Percentiles rank a stretch among this genome's conserved stretches.
These are phyloP conservation scores for Chrysolina oricalcia DNA, from an alignment of 2,888 invertebrate species.

Conservation along the genomic window DNA sequence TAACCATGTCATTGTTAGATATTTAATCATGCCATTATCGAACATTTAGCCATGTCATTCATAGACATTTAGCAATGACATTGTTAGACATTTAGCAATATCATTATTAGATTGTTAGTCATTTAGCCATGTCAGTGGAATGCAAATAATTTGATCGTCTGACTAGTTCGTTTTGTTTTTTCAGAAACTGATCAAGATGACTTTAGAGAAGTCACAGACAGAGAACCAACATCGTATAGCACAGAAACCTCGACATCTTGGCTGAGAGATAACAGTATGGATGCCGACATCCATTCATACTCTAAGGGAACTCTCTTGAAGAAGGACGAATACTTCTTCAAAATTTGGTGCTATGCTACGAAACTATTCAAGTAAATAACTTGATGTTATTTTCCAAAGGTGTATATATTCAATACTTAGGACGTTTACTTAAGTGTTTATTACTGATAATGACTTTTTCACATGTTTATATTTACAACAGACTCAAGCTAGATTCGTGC, in stretches of 20 bases:
- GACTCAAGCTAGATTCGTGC: constrained; percentile 45
- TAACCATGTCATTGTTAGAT: too few relatives aligned
- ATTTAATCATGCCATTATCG: too few relatives aligned
- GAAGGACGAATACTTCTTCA: constrained; percentile 96
- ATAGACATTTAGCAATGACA: too few relatives aligned
- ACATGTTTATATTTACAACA: constrained; percentile 42
- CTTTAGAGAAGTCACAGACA: constrained; percentile 79
- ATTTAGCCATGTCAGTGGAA: too few relatives aligned
- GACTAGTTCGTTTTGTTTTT: constrained; percentile 32
- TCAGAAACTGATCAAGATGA: constrained; percentile 74
- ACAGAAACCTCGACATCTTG: constrained; percentile 96
- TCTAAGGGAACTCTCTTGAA: constrained; percentile 88
- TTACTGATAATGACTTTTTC: constrained; percentile 52
- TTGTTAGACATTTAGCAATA: too few relatives aligned
- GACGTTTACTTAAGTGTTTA: constrained; percentile 49
- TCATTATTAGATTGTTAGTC: too few relatives aligned
- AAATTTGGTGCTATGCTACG: constrained; percentile 91
- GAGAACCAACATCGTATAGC: constrained; percentile 88
- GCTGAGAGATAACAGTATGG: constrained; percentile 94
- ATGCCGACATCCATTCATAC: constrained; percentile 92
- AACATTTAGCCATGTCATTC: too few relatives aligned
- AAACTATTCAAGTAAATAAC: constrained; percentile 82
- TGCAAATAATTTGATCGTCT: too few relatives aligned
- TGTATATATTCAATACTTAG: constrained; percentile 61
- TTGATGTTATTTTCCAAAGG: constrained; percentile 49